Conservation (phyloP, 92 coral and sea anemone genomes). For the Siderastrea siderea region DNA sequence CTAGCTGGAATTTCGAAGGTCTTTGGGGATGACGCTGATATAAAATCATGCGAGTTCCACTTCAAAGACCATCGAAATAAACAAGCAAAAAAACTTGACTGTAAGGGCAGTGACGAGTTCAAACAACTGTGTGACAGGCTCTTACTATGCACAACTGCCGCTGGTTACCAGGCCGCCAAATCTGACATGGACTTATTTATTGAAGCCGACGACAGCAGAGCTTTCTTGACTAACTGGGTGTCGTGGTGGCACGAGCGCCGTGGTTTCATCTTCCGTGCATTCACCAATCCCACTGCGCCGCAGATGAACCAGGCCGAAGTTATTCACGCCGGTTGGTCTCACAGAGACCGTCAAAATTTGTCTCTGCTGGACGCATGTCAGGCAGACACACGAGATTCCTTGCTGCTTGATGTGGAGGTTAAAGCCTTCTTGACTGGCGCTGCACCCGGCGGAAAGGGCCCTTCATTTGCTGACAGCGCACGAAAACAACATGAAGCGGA, state of each 20-base stretch:
- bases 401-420: conserved; percentile 65
- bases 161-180: conserved; percentile 56
- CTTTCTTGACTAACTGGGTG: conserved; percentile 56
- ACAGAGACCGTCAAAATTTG: conserved; percentile 64
- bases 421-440: conserved; percentile 46
- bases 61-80: conserved; percentile 72
- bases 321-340: conserved; percentile 74
- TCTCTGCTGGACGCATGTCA: conserved; percentile 75
- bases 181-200: conserved; percentile 53
- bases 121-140: conserved; percentile 63
- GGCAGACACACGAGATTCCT: conserved; percentile 54
- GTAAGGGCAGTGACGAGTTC: conserved; percentile 44
- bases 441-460: conserved; percentile 54
- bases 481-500: conserved; percentile 31
- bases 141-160: conserved; percentile 43
- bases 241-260: conserved; percentile 73
- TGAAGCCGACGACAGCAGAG: conserved; percentile 22
- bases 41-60: conserved; percentile 72
- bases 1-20: conserved; percentile 55
- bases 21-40: conserved; percentile 44
- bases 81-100: conserved; percentile 55
- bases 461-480: conserved; percentile 48
- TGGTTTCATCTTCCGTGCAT: conserved; percentile 79
- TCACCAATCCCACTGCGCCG: conserved; percentile 55
- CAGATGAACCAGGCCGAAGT: conserved; percentile 77